phyloP scores from a whole-genome alignment of 2,113 vertebrate species.

The Macquaria ambigua region DNA sequence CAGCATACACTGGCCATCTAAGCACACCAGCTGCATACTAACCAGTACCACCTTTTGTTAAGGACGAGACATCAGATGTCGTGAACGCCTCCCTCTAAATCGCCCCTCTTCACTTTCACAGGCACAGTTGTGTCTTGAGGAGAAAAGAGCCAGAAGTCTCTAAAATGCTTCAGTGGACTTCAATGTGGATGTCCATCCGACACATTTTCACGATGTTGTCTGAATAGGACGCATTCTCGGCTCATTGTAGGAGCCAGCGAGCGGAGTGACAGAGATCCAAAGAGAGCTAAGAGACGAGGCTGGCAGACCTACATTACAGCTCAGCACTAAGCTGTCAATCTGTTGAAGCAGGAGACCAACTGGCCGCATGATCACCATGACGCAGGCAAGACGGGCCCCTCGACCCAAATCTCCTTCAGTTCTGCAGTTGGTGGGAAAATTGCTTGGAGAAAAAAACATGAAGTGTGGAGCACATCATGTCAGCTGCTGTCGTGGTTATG shows the following conservation, averaged over 20 bases:
- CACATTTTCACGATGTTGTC: conserved; percentile 68
- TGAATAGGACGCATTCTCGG: conserved; percentile 70
- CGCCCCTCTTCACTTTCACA: conserved; percentile 63
- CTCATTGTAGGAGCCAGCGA: conserved; percentile 49
- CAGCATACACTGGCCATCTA: conserved; percentile 60
- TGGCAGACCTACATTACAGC: conserved; percentile 59
- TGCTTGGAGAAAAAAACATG: conserved; percentile 28
- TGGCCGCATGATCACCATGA: conserved; percentile 34
- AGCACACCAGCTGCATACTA: conserved; percentile 72
- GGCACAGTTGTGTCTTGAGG: conserved; percentile 65
- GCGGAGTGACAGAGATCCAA: conserved; percentile 64
- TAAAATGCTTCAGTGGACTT: conserved; percentile 78
- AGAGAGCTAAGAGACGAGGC: conserved; percentile 59
- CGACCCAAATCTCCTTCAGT: conserved; percentile 49
- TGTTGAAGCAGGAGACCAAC: conserved; percentile 49
- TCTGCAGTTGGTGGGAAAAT: conserved; percentile 46
- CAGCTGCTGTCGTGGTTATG: conserved; percentile 11
- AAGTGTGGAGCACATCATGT: conserved; percentile 4
- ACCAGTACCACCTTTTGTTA: conserved; percentile 75
- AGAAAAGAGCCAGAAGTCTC: conserved; percentile 78
- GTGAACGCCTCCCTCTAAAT: conserved; percentile 69
- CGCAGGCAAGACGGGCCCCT: conserved; percentile 30
- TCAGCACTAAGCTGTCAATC: conserved; percentile 63
- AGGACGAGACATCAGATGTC: conserved; percentile 74
- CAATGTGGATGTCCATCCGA: conserved; percentile 71